A percentile compares a stretch with the other conserved stretches of the same genome.
phyloP scores from a whole-genome alignment of 1,140 invertebrate genomes.

The Nasonia longicornis region DNA sequence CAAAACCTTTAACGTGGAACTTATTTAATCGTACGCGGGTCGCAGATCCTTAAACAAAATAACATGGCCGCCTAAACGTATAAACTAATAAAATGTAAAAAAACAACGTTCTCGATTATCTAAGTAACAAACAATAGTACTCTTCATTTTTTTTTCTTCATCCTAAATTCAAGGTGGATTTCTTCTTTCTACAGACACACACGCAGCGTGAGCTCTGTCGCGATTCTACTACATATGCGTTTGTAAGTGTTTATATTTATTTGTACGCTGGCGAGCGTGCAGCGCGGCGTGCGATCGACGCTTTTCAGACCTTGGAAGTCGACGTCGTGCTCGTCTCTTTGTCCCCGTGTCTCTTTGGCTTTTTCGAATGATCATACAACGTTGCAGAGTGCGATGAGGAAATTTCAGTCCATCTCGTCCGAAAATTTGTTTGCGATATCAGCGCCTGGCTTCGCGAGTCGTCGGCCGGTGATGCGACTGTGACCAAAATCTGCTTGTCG shows the following conservation, averaged over 20 bases:
- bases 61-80: constrained; percentile 69
- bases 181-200: constrained; percentile 17
- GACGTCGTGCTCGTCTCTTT: not conserved
- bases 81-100: constrained; percentile 71
- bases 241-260: constrained; percentile 23
- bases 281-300: not conserved
- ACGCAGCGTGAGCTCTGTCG: constrained; percentile 23
- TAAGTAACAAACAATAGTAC: constrained; percentile 70
- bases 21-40: constrained; percentile 54
- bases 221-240: constrained; percentile 8
- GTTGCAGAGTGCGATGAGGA: not conserved
- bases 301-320: not conserved
- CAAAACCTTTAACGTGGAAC: constrained; percentile 53
- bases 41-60: constrained; percentile 66
- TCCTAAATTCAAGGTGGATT: constrained; percentile 47
- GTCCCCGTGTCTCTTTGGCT: not conserved
- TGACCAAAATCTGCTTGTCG: not conserved
- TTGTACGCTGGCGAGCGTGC: constrained; percentile 35
- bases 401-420: not conserved
- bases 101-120: constrained; percentile 70
- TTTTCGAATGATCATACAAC: not conserved
- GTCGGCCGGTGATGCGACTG: not conserved
- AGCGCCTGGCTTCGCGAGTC: not conserved
- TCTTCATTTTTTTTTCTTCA: constrained; percentile 50
- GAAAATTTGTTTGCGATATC: not conserved